Evolutionary conservation across 2,113 vertebrate species (phyloP).

Genomic region (Nipponia nippon): DNA sequence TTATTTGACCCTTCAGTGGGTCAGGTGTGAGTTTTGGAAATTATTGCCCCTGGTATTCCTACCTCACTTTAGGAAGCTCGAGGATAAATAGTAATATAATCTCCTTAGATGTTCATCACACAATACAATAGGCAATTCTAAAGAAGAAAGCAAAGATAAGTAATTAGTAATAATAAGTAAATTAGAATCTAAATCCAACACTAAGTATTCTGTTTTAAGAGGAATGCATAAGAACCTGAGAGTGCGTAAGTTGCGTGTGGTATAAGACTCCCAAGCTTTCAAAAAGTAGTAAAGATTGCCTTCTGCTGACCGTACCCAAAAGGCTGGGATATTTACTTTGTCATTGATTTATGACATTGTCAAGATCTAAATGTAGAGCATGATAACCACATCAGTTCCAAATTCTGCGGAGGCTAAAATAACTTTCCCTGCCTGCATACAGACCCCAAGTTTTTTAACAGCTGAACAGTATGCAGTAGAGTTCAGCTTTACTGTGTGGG

Average conservation of each 20-base stretch:
- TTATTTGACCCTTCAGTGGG: not conserved
- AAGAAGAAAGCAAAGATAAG: not conserved
- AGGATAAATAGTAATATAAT: not conserved
- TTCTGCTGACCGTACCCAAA: not conserved
- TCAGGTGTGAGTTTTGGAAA: not conserved
- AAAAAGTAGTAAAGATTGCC: not conserved
- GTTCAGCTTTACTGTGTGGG: not conserved
- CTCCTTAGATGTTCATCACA: not conserved
- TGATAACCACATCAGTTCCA: not conserved
- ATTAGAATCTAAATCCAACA: not conserved
- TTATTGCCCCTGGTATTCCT: not conserved
- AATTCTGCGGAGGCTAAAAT: not conserved
- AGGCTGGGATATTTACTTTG: not conserved
- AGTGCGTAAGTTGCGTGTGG: not conserved
- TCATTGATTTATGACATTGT: not conserved
- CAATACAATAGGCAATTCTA: not conserved
- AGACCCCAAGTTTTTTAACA: not conserved
- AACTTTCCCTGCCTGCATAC: not conserved
- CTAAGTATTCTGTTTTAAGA: not conserved
- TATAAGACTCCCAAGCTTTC: not conserved
- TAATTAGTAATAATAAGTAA: not conserved
- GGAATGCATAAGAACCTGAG: not conserved
- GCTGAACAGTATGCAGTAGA: not conserved
- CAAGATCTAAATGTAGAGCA: not conserved
- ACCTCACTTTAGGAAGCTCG: not conserved